These are phyloP conservation scores for Donacobius atricapilla DNA, from an alignment of 2,113 vertebrate species.

Conservation along the genomic window DNA sequence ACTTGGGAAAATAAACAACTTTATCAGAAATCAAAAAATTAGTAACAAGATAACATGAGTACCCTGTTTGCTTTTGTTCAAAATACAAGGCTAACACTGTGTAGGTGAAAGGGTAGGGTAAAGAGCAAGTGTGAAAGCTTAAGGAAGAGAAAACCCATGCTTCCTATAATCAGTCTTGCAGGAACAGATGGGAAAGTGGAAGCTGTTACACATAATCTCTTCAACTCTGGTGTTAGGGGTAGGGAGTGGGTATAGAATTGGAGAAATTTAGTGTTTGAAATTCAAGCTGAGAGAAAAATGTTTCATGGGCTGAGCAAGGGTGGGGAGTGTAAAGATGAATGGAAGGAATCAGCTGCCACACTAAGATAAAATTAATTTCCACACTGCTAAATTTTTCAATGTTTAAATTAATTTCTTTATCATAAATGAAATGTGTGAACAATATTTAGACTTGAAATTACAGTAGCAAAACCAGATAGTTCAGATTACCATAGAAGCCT, in stretches of 20 bases:
- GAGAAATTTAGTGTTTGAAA: background rate
- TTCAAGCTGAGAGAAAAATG: background rate
- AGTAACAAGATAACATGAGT: background rate
- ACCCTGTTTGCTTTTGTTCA: background rate
- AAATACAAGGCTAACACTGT: background rate
- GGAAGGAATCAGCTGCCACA: background rate
- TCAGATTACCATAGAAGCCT: background rate
- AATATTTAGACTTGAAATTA: background rate
- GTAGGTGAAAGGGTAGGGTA: background rate
- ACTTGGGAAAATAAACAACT: background rate
- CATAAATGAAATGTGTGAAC: background rate
- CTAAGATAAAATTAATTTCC: background rate
- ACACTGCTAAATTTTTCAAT: background rate
- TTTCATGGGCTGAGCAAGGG: background rate
- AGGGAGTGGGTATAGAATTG: background rate
- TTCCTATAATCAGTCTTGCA: background rate
- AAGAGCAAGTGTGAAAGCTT: background rate
- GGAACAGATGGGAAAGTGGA: conserved; percentile 35
- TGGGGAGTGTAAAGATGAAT: background rate
- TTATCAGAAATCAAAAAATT: background rate
- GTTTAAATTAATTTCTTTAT: background rate
- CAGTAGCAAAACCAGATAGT: background rate
- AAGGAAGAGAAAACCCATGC: background rate
- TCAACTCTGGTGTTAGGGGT: background rate
- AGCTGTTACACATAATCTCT: conserved; percentile 26